These are phyloP conservation scores for Seira musarum DNA, from an alignment of 2,888 invertebrate species.

Conservation along the genomic window DNA sequence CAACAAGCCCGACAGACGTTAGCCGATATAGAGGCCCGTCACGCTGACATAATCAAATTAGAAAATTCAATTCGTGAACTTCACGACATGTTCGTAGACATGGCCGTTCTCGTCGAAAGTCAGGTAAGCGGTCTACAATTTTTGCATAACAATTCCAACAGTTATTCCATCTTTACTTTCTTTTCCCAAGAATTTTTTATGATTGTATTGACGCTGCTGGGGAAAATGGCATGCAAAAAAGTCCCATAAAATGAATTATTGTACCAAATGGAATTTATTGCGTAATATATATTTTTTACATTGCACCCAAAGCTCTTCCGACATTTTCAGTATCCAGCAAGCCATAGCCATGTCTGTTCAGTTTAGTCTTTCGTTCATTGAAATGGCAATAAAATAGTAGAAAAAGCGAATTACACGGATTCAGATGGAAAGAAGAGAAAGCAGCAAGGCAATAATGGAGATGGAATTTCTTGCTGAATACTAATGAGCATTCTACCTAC, in stretches of 20 bases:
- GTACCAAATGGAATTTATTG: conserved; percentile 29
- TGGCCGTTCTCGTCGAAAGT: conserved; percentile 64
- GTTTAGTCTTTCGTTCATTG: background rate
- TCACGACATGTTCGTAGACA: conserved; percentile 66
- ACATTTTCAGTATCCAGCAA: background rate
- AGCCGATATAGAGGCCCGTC: conserved; percentile 66
- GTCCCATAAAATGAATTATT: conserved; percentile 6
- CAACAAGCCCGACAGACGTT: conserved; percentile 66
- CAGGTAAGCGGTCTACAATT: conserved; percentile 39
- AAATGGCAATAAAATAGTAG: conserved; percentile 19
- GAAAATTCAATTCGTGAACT: conserved; percentile 66
- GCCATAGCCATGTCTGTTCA: too few relatives aligned
- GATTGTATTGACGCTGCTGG: conserved; percentile 8
- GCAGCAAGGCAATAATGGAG: conserved; percentile 26
- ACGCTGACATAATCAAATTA: conserved; percentile 66
- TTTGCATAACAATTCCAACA: too few relatives aligned
- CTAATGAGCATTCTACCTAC: conserved; percentile 32
- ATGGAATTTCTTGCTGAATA: conserved; percentile 46
- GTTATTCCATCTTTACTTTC: background rate
- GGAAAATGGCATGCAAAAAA: background rate
- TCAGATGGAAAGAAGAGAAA: background rate
- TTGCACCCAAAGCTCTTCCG: background rate
- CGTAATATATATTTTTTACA: background rate
- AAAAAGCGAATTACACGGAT: conserved; percentile 15
- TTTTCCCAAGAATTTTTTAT: conserved; percentile 8